A percentile compares a stretch with the other conserved stretches of the same genome.
Evolutionary conservation across 2,113 vertebrate genomes (phyloP).

Genomic region (Andinoacara biseriatus): DNA sequence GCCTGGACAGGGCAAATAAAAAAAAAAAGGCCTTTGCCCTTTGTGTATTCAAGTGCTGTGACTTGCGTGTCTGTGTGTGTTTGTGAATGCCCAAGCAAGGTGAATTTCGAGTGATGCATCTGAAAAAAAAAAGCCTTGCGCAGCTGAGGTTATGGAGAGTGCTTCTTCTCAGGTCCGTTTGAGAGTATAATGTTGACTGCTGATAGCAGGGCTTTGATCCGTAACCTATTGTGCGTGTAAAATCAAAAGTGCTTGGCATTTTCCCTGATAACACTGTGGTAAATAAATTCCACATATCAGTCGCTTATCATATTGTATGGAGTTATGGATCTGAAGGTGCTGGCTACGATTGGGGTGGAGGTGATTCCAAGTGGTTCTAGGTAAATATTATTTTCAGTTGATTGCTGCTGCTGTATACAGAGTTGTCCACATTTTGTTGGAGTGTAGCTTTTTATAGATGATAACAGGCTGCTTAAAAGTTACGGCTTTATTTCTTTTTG

Average conservation of each 20-base stretch:
- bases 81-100: background rate
- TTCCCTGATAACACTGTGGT: conserved; percentile 58
- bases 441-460: conserved; percentile 38
- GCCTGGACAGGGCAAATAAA: conserved; percentile 8
- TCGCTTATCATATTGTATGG: conserved; percentile 51
- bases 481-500: conserved; percentile 1
- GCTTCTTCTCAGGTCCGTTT: conserved; percentile 57
- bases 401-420: conserved; percentile 25
- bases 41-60: conserved; percentile 18
- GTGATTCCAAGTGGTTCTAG: conserved; percentile 33
- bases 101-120: conserved; percentile 48
- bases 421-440: conserved; percentile 26
- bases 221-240: conserved; percentile 72
- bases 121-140: conserved; percentile 26
- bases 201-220: conserved; percentile 74
- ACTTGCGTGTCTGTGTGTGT: background rate
- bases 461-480: conserved; percentile 27
- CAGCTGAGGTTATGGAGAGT: conserved; percentile 55
- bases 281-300: conserved; percentile 60
- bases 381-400: conserved; percentile 50
- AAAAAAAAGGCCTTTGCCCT: conserved; percentile 22
- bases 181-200: conserved; percentile 67
- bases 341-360: conserved; percentile 45
- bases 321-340: conserved; percentile 53
- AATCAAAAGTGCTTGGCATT: conserved; percentile 66